Percentiles rank a stretch among this genome's conserved stretches.
These are phyloP conservation scores for Lordiphosa stackelbergi DNA, from an alignment of 1,140 invertebrate genomes.

Conservation along the genomic window DNA sequence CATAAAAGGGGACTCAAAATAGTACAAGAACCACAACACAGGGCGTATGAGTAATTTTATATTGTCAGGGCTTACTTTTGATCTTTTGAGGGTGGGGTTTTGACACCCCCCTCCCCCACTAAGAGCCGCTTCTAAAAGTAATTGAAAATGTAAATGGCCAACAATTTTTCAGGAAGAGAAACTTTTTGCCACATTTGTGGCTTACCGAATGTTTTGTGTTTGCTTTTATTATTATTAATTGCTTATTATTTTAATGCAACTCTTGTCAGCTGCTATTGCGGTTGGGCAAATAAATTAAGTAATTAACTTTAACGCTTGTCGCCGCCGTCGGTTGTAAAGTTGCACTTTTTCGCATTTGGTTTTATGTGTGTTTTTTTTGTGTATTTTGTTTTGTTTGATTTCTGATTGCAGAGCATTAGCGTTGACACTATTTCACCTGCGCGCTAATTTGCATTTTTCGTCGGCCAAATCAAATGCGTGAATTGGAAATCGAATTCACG, in stretches of 20 bases:
- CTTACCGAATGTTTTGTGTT: conserved; percentile 31
- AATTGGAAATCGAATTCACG: conserved; percentile 20
- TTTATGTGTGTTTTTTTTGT: background rate
- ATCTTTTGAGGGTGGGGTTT: conserved; percentile 55
- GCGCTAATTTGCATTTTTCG: conserved; percentile 5
- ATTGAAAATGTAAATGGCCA: conserved; percentile 71
- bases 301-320: conserved; percentile 40
- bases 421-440: conserved; percentile 1
- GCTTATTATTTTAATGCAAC: conserved; percentile 49
- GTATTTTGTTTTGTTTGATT: background rate
- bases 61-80: conserved; percentile 53
- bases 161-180: conserved; percentile 18
- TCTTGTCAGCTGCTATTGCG: conserved; percentile 20
- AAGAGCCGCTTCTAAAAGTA: conserved; percentile 59
- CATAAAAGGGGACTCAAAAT: conserved; percentile 26
- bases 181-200: conserved; percentile 24
- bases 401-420: conserved; percentile 1
- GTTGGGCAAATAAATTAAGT: conserved; percentile 43
- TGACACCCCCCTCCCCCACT: conserved; percentile 18
- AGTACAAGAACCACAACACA: conserved; percentile 45
- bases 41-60: conserved; percentile 67
- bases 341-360: conserved; percentile 12
- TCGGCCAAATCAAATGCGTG: conserved; percentile 35
- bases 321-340: conserved; percentile 1
- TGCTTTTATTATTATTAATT: conserved; percentile 53